Conservation (phyloP, 2,888 invertebrate species). For the Drosophila paranaensis region DNA sequence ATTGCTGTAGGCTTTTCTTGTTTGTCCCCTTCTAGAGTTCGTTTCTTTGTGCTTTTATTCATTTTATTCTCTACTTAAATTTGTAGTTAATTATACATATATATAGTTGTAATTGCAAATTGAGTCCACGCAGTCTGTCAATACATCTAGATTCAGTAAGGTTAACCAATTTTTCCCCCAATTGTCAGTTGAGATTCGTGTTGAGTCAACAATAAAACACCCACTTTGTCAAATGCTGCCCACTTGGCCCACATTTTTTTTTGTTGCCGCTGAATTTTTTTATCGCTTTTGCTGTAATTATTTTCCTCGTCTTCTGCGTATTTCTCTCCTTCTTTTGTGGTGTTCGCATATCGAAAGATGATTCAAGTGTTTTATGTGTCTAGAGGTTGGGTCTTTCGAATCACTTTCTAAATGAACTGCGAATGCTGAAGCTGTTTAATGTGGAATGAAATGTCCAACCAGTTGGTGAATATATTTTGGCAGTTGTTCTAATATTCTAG, state of each 20-base stretch:
- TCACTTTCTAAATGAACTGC: constrained; percentile 35
- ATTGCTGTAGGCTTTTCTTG: not conserved
- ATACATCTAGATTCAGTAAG: not conserved
- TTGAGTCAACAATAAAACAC: constrained; percentile 11
- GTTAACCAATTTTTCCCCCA: not conserved
- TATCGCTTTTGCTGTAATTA: constrained; percentile 13
- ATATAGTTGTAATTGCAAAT: not conserved
- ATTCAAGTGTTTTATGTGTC: constrained; percentile 25
- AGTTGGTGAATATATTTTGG: not conserved
- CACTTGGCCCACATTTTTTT: constrained; percentile 47
- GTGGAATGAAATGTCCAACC: not conserved
- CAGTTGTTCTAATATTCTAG: not conserved
- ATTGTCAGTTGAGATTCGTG: constrained; percentile 3
- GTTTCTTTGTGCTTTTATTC: not conserved
- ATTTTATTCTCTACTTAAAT: not conserved
- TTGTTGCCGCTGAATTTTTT: constrained; percentile 17
- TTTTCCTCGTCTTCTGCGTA: not conserved
- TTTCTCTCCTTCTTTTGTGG: not conserved
- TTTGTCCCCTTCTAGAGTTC: not conserved
- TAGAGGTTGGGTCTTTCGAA: constrained; percentile 7
- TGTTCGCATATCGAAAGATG: constrained; percentile 26
- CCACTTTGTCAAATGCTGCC: constrained; percentile 38
- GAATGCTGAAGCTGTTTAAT: not conserved
- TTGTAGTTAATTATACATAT: not conserved
- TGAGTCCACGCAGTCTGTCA: not conserved